A percentile compares a stretch with the other conserved stretches of the same genome.
phyloP scores from a whole-genome alignment of 2,113 vertebrate species.

The Dromaius novaehollandiae region DNA sequence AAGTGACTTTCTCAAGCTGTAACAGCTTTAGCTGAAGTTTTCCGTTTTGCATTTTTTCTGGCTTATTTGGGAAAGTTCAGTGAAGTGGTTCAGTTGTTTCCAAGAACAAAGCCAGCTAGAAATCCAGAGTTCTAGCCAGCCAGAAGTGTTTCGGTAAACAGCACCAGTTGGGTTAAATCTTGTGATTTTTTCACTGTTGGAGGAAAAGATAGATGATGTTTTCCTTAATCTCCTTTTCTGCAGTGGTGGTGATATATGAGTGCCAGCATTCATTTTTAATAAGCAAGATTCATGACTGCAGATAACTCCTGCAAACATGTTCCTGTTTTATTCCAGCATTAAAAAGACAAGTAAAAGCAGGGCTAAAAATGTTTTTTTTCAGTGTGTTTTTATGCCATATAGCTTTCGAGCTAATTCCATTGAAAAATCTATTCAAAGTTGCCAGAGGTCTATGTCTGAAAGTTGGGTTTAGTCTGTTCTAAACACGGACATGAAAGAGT shows the following conservation, averaged over 20 bases:
- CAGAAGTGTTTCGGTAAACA: background rate
- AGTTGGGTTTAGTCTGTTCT: background rate
- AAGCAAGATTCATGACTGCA: conserved; percentile 39
- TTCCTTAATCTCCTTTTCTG: conserved; percentile 38
- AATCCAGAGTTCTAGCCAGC: conserved; percentile 13
- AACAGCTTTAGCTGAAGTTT: background rate
- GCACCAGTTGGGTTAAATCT: conserved; percentile 20
- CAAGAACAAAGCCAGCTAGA: conserved; percentile 47
- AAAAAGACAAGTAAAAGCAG: background rate
- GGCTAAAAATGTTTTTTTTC: background rate
- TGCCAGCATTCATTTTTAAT: conserved; percentile 50
- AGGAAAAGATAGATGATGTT: conserved; percentile 40
- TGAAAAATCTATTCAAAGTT: background rate
- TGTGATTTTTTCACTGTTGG: conserved; percentile 8
- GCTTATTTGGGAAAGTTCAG: background rate
- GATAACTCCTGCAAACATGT: conserved; percentile 20
- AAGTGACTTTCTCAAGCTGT: background rate
- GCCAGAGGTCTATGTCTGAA: background rate
- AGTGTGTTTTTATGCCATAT: background rate
- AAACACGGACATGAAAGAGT: background rate
- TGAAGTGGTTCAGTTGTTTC: conserved; percentile 45
- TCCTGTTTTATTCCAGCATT: background rate
- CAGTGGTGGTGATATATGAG: conserved; percentile 48
- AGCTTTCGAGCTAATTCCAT: conserved; percentile 7
- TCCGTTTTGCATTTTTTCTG: background rate